phyloP scores from a whole-genome alignment of 1,140 invertebrate species.

The Stenopsyche tienmushanensis region DNA sequence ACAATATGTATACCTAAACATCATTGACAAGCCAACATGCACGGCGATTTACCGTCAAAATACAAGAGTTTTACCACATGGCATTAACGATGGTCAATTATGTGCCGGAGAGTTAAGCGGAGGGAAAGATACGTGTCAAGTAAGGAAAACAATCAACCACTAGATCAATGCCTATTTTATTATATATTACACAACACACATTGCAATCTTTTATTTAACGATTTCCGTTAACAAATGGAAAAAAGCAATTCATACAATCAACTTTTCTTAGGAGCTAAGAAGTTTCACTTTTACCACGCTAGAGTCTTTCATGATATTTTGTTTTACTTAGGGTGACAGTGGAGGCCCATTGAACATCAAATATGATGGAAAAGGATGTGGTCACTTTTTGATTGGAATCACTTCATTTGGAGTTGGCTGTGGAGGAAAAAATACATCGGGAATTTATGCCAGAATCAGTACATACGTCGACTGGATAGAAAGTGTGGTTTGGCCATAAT shows the following conservation, averaged over 20 bases:
- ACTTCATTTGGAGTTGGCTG: constrained; percentile 50
- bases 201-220: too few relatives aligned
- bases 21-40: constrained; percentile 6
- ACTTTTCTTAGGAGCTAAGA: too few relatives aligned
- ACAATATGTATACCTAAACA: constrained; percentile 1
- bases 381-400: constrained; percentile 44
- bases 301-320: not conserved
- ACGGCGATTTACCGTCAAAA: not conserved
- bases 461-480: constrained; percentile 57
- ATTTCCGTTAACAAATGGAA: too few relatives aligned
- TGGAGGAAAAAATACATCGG: constrained; percentile 47
- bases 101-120: constrained; percentile 66
- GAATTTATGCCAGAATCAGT: constrained; percentile 54
- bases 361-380: constrained; percentile 1
- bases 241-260: too few relatives aligned
- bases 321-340: constrained; percentile 48
- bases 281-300: too few relatives aligned
- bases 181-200: too few relatives aligned
- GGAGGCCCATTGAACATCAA: constrained; percentile 38
- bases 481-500: constrained; percentile 45
- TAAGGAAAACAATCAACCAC: constrained; percentile 41
- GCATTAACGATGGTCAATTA: constrained; percentile 59
- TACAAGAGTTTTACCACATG: constrained; percentile 50
- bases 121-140: constrained; percentile 72
- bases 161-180: too few relatives aligned